Percentiles rank a stretch among this genome's conserved stretches.
Evolutionary conservation across 2,113 vertebrate genomes (phyloP).

Genomic region (Vimba vimba): DNA sequence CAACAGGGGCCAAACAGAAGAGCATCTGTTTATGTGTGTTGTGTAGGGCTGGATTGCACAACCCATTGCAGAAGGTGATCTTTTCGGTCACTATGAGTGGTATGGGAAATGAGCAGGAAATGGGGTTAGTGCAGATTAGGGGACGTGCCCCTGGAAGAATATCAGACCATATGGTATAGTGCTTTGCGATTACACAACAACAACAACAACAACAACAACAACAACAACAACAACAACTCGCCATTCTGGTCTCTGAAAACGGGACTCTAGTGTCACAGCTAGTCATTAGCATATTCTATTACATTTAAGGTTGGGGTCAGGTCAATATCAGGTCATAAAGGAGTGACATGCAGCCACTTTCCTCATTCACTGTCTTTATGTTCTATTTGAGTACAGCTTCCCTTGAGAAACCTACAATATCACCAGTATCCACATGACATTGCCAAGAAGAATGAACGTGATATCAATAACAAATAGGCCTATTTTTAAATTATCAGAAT

Average conservation of each 20-base stretch:
- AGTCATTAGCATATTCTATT: conserved; percentile 22
- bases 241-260: conserved; percentile 3
- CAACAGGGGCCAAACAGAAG: conserved; percentile 30
- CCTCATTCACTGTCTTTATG: not conserved
- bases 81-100: not conserved
- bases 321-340: not conserved
- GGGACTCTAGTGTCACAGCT: not conserved
- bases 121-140: conserved; percentile 16
- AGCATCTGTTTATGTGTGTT: not conserved
- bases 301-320: conserved; percentile 25
- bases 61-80: not conserved
- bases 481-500: not conserved
- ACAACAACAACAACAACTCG: conserved; percentile 18
- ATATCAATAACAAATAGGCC: not conserved
- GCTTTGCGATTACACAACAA: conserved; percentile 19
- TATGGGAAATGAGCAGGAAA: conserved; percentile 40
- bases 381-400: not conserved
- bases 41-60: not conserved
- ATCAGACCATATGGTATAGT: conserved; percentile 3
- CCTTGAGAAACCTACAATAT: conserved; percentile 1
- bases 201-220: conserved; percentile 30
- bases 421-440: conserved; percentile 7
- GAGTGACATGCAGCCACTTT: conserved; percentile 2
- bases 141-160: conserved; percentile 19
- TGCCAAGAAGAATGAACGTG: not conserved